These are phyloP conservation scores for Tenualosa ilisha DNA, from an alignment of 2,797 vertebrate genomes.

Conservation along the genomic window DNA sequence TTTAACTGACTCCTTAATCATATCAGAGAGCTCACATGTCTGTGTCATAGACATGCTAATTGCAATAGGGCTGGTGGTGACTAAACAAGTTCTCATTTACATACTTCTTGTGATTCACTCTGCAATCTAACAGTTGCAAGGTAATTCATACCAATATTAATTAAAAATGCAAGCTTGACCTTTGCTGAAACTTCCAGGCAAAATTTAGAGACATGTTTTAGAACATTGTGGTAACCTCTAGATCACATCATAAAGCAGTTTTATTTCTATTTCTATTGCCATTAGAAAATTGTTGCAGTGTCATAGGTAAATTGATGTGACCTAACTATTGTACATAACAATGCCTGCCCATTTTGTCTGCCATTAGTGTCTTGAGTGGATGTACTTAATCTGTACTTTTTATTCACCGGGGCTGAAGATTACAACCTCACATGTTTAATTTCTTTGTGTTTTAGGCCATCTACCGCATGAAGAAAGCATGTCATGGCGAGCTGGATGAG, in stretches of 20 bases:
- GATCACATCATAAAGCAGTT: background rate
- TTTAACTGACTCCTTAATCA: conserved; percentile 9
- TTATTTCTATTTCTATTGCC: background rate
- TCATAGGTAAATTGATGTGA: background rate
- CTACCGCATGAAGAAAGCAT: conserved; percentile 92
- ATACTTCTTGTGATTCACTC: background rate
- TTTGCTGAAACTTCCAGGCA: background rate
- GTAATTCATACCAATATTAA: background rate
- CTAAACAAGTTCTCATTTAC: background rate
- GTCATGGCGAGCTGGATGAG: conserved; percentile 78
- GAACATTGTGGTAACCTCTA: background rate
- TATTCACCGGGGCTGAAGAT: background rate
- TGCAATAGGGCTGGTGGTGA: background rate
- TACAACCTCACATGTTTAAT: conserved; percentile 5
- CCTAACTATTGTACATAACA: background rate
- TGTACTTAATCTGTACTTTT: background rate
- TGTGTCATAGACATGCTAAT: background rate
- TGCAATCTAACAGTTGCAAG: background rate
- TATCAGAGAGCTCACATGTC: background rate
- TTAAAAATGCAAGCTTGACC: background rate
- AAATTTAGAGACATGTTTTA: background rate
- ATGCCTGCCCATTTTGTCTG: background rate
- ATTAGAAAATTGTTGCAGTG: background rate
- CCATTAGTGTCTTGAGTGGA: background rate
- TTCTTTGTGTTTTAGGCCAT: conserved; percentile 78